phyloP scores from a whole-genome alignment of 2,113 vertebrate genomes.

The Periophthalmus modestus region DNA sequence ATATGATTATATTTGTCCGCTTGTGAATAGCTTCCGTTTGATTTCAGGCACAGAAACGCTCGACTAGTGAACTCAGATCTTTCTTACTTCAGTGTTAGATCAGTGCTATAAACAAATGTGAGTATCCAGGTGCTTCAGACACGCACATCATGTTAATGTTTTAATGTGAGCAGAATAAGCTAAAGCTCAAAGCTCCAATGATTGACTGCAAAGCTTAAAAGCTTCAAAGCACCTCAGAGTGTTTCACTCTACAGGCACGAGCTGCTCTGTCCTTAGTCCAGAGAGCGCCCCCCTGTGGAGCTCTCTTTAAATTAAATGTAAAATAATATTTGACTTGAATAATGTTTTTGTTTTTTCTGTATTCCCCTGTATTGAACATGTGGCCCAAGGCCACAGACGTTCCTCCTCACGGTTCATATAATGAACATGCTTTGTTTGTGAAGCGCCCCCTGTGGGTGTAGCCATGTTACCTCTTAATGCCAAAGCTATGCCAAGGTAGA shows the following conservation, averaged over 20 bases:
- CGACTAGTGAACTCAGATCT: slow-evolving; percentile 43
- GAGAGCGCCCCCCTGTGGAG: slow-evolving; percentile 29
- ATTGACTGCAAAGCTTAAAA: slow-evolving; percentile 52
- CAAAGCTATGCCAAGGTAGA: slow-evolving; percentile 75
- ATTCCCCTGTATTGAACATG: slow-evolving; percentile 45
- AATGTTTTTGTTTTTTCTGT: slow-evolving; percentile 40
- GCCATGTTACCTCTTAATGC: slow-evolving; percentile 71
- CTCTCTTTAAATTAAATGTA: slow-evolving; percentile 44
- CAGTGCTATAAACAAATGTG: slow-evolving; percentile 61
- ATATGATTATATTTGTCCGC: slow-evolving; percentile 19
- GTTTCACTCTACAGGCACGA: slow-evolving; percentile 44
- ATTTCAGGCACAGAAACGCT: slow-evolving; percentile 62
- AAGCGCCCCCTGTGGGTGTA: slow-evolving; percentile 22
- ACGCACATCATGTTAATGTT: slow-evolving; percentile 45
- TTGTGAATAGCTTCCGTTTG: slow-evolving; percentile 46
- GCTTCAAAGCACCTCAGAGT: slow-evolving; percentile 61
- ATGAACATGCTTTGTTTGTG: slow-evolving; percentile 57
- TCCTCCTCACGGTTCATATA: slow-evolving; percentile 59
- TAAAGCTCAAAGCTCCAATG: slow-evolving; percentile 57
- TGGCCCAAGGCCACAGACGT: slow-evolving; percentile 58
- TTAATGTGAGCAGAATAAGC: slow-evolving; percentile 49
- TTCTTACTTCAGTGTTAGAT: slow-evolving; percentile 46
- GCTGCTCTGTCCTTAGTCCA: slow-evolving; percentile 45
- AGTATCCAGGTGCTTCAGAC: slow-evolving; percentile 21
- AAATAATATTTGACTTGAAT: slow-evolving; percentile 51